Conservation (phyloP, 2,113 vertebrate genomes). For the Bubo blakistoni region DNA sequence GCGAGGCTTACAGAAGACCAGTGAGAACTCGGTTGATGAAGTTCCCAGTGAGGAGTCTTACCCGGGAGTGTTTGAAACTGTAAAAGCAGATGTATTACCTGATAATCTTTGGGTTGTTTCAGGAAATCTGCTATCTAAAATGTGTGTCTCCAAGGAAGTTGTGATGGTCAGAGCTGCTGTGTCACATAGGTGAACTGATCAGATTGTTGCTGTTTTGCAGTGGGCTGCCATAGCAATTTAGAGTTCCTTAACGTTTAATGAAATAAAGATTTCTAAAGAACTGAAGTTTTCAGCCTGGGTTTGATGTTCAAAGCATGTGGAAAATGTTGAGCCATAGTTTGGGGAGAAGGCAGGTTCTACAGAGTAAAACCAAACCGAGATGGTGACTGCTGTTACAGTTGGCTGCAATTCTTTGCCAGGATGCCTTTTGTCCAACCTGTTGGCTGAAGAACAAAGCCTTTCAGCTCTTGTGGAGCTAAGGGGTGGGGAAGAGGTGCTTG, state of each 20-base stretch:
- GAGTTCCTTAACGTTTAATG: neutral
- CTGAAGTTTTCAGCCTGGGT: neutral
- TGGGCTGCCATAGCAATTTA: neutral
- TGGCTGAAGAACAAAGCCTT: neutral
- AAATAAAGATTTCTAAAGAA: neutral
- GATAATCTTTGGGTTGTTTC: neutral
- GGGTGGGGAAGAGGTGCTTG: neutral
- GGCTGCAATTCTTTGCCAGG: accelerated
- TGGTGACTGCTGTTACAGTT: accelerated
- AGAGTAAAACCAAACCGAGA: neutral
- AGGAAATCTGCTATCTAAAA: neutral
- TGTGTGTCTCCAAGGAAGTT: accelerated
- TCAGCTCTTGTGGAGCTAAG: no score
- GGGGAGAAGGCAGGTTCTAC: no score
- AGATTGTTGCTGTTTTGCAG: neutral
- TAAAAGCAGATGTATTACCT: neutral
- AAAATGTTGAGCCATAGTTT: neutral
- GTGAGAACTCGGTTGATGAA: neutral
- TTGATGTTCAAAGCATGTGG: neutral
- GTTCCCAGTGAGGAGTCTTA: no score
- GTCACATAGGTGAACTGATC: no score
- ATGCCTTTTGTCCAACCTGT: accelerated
- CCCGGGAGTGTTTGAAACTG: neutral
- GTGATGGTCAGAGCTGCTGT: accelerated
- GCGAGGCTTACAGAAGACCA: neutral